These are phyloP conservation scores for Sycon ciliatum DNA, from an alignment of 37 sponge, comb jelly and placozoan genomes.

Conservation along the genomic window DNA sequence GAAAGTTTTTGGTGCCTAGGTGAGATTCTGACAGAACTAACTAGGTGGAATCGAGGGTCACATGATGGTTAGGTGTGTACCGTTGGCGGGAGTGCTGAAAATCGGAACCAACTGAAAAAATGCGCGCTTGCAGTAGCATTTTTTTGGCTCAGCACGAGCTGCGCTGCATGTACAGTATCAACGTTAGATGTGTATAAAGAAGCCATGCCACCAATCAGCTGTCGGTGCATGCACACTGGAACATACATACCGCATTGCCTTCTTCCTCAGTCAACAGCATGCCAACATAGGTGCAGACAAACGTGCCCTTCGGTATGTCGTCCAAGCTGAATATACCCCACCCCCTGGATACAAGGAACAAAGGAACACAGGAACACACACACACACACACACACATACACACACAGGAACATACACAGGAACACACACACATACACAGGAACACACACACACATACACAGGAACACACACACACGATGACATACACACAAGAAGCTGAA, in stretches of 20 bases:
- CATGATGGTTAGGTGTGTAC: too few relatives aligned
- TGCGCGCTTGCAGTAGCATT: too few relatives aligned
- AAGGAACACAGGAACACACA: not conserved
- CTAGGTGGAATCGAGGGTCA: too few relatives aligned
- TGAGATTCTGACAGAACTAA: too few relatives aligned
- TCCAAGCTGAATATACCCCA: conserved; percentile 79
- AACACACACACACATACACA: conserved; percentile 14
- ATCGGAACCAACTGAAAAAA: too few relatives aligned
- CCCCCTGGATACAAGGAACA: conserved; percentile 35
- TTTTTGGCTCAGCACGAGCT: too few relatives aligned
- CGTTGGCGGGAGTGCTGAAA: too few relatives aligned
- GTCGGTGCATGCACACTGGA: not conserved
- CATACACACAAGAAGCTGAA: not conserved
- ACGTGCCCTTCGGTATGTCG: conserved; percentile 82
- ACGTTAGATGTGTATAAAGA: too few relatives aligned
- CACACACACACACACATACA: not conserved
- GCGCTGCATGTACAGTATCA: too few relatives aligned
- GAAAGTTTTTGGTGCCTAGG: too few relatives aligned
- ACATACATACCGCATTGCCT: conserved; percentile 40
- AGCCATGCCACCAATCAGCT: not conserved
- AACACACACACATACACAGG: not conserved
- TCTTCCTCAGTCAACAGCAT: conserved; percentile 50
- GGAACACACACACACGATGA: too few relatives aligned
- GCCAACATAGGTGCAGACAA: conserved; percentile 71
- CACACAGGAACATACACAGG: too few relatives aligned